phyloP scores from a whole-genome alignment of 2,888 invertebrate genomes.

The Vannuccia rotundouncinata region DNA sequence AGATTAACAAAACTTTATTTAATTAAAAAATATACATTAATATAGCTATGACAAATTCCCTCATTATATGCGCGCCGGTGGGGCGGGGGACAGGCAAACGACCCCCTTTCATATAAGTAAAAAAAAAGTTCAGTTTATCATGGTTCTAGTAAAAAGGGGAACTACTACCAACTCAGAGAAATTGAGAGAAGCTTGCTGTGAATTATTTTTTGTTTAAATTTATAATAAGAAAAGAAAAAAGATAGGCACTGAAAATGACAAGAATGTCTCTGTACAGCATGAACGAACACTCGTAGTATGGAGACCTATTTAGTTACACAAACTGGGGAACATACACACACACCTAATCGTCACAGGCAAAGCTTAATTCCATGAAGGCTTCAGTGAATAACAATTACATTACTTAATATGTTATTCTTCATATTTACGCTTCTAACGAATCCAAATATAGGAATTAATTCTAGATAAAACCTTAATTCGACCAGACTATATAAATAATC shows the following conservation, averaged over 20 bases:
- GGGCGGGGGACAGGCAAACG: no score
- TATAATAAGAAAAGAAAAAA: background rate
- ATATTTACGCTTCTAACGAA: no score
- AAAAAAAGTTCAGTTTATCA: no score
- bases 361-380: background rate
- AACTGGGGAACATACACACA: background rate
- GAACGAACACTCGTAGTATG: background rate
- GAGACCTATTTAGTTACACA: background rate
- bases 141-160: background rate
- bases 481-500: no score
- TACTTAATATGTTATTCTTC: no score
- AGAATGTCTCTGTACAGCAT: background rate
- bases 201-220: background rate
- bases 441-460: no score
- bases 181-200: background rate
- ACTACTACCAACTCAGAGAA: background rate
- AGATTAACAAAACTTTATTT: no score
- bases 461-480: no score
- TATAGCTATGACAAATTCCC: no score
- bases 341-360: background rate
- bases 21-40: no score
- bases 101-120: no score
- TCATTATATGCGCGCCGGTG: no score
- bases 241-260: background rate
- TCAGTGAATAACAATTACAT: background rate